Conservation (phyloP, 1,140 invertebrate genomes). For the Rhagoletis zephyria region DNA sequence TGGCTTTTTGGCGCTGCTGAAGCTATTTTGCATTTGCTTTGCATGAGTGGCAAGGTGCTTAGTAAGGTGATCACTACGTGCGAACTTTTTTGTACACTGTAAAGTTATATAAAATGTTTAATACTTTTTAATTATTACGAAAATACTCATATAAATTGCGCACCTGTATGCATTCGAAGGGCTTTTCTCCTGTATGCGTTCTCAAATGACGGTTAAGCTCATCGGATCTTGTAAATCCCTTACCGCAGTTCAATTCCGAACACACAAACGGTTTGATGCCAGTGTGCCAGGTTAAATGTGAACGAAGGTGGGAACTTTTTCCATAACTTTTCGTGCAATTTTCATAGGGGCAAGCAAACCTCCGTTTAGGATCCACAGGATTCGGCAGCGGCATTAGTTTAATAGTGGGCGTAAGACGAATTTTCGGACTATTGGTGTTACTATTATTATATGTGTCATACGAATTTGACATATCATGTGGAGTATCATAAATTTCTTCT, state of each 20-base stretch:
- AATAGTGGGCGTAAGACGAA: conserved; percentile 65
- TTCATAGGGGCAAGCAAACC: conserved; percentile 69
- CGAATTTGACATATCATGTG: not conserved
- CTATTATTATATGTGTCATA: not conserved
- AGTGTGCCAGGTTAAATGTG: conserved; percentile 71
- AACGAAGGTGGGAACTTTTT: conserved; percentile 71
- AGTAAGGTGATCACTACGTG: conserved; percentile 87
- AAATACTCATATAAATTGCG: not conserved
- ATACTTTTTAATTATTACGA: not conserved
- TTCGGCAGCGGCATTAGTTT: conserved; percentile 67
- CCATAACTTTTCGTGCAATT: conserved; percentile 71
- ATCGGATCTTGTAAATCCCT: conserved; percentile 73
- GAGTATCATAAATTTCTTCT: conserved; percentile 48
- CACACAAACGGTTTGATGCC: conserved; percentile 76
- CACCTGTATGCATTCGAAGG: conserved; percentile 79
- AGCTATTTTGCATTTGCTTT: conserved; percentile 57
- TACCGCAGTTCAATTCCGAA: conserved; percentile 77
- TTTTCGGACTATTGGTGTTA: conserved; percentile 8
- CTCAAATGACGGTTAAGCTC: conserved; percentile 75
- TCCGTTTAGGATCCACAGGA: conserved; percentile 66
- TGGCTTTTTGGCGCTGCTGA: not conserved
- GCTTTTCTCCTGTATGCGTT: conserved; percentile 84
- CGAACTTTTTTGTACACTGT: conserved; percentile 85
- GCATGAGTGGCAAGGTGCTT: conserved; percentile 78
- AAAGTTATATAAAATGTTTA: not conserved